phyloP scores from a whole-genome alignment of 1,140 invertebrate genomes.

The Berghia stephanieae region DNA sequence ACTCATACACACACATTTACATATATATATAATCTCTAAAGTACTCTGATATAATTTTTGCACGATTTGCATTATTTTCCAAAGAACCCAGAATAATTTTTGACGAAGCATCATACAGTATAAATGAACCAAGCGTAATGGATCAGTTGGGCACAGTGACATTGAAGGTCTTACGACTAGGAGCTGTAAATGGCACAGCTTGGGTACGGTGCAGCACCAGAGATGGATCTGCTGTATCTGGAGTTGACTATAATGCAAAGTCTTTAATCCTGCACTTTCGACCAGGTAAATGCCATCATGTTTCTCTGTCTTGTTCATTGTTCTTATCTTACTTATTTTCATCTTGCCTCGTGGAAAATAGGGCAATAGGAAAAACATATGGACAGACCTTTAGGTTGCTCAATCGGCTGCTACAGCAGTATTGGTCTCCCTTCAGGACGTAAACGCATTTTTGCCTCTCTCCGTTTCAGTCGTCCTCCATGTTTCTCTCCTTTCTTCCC shows the following conservation, averaged over 20 bases:
- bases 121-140: conserved; percentile 57
- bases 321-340: too few relatives aligned
- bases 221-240: conserved; percentile 66
- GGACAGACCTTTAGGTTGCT: too few relatives aligned
- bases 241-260: conserved; percentile 64
- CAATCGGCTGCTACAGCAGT: too few relatives aligned
- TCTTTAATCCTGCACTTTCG: conserved; percentile 58
- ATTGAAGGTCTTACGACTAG: conserved; percentile 55
- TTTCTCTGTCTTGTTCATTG: too few relatives aligned
- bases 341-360: too few relatives aligned
- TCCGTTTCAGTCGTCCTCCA: conserved; percentile 2
- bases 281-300: conserved; percentile 59
- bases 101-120: conserved; percentile 58
- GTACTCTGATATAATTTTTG: background rate
- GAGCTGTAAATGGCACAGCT: conserved; percentile 56
- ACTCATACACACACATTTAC: too few relatives aligned
- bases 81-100: conserved; percentile 60
- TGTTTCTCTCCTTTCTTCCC: too few relatives aligned
- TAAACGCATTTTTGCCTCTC: too few relatives aligned
- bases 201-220: conserved; percentile 63
- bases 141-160: conserved; percentile 49
- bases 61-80: background rate
- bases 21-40: background rate
- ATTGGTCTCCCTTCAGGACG: too few relatives aligned
- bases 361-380: too few relatives aligned